These are phyloP conservation scores for Pungitius pungitius DNA, from an alignment of 2,113 vertebrate genomes.

Conservation along the genomic window DNA sequence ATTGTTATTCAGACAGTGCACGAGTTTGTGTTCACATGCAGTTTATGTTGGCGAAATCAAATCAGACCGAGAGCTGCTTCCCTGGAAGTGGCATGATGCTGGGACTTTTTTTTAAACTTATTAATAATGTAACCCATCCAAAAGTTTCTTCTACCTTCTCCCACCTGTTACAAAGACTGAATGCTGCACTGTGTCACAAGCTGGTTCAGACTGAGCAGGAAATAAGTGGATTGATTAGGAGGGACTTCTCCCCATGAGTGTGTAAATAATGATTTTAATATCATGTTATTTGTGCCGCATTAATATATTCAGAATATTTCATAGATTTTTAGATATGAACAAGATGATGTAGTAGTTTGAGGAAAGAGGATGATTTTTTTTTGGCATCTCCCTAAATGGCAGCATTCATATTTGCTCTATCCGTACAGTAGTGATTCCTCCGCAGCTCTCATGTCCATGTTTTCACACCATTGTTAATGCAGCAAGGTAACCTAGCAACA, in stretches of 20 bases:
- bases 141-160: not conserved
- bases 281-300: not conserved
- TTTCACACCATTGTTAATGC: constrained; percentile 38
- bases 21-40: not conserved
- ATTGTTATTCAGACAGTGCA: constrained; percentile 1
- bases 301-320: not conserved
- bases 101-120: not conserved
- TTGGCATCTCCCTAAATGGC: constrained; percentile 5
- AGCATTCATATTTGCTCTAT: constrained; percentile 23
- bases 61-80: not conserved
- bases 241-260: not conserved
- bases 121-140: not conserved
- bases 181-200: not conserved
- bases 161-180: not conserved
- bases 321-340: not conserved
- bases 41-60: not conserved
- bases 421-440: constrained; percentile 1
- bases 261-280: not conserved
- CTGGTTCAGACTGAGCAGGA: not conserved
- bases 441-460: constrained; percentile 23
- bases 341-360: constrained; percentile 5
- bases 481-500: constrained; percentile 75
- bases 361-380: not conserved
- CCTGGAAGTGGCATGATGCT: not conserved
- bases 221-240: not conserved